phyloP scores from a whole-genome alignment of 2,888 invertebrate species.

The Ferrisia virgata region DNA sequence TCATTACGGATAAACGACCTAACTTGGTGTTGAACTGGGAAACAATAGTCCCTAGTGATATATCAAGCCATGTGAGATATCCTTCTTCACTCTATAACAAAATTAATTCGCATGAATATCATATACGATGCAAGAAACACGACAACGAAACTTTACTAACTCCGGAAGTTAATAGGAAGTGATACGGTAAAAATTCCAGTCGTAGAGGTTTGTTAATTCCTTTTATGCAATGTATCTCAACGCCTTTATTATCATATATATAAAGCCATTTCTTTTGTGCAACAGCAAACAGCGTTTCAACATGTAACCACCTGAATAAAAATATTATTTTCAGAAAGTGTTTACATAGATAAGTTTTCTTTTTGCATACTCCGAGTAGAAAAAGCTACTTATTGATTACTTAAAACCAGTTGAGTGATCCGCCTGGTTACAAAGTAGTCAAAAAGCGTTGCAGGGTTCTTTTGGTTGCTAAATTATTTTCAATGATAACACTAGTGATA shows the following conservation, averaged over 20 bases:
- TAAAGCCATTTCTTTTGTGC: conserved; percentile 96
- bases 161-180: conserved; percentile 84
- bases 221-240: conserved; percentile 94
- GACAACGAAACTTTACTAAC: too few species aligned
- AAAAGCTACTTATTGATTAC: too few species aligned
- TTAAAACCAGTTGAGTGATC: too few species aligned
- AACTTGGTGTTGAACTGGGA: conserved; percentile 71
- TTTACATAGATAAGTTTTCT: too few species aligned
- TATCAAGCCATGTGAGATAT: conserved; percentile 86
- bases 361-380: too few species aligned
- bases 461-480: too few species aligned
- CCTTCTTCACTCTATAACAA: conserved; percentile 66
- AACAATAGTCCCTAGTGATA: conserved; percentile 87
- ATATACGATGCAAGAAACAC: too few species aligned
- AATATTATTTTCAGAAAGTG: not conserved
- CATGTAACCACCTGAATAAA: conserved; percentile 72
- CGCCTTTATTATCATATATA: conserved; percentile 96
- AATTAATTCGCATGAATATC: conserved; percentile 32
- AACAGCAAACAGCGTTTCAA: conserved; percentile 95
- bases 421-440: too few species aligned
- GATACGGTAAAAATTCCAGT: conserved; percentile 94
- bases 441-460: too few species aligned
- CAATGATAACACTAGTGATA: too few species aligned
- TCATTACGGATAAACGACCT: conserved; percentile 78
- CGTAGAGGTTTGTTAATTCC: conserved; percentile 71